Evolutionary conservation across 2,888 invertebrate genomes (phyloP).

Genomic region (Dendrolimus houi): DNA sequence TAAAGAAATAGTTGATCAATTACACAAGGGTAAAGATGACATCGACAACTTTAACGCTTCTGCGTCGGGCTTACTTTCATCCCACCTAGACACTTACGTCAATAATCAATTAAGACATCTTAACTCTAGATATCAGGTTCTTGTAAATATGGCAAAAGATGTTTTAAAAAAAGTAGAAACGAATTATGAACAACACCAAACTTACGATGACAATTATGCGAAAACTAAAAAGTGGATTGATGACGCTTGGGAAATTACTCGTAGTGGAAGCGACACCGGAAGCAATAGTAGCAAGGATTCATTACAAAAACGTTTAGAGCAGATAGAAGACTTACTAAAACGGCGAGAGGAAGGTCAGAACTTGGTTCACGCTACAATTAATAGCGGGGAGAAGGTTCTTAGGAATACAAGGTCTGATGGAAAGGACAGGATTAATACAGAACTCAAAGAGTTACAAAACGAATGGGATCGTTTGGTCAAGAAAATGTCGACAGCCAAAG

Average conservation of each 20-base stretch:
- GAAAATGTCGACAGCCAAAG: conserved; percentile 94
- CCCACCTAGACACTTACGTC: conserved; percentile 91
- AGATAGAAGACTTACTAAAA: conserved; percentile 86
- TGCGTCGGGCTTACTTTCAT: conserved; percentile 84
- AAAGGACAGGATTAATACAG: conserved; percentile 88
- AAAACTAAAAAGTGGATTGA: conserved; percentile 91
- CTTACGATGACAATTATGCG: conserved; percentile 84
- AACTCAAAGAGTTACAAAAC: conserved; percentile 91
- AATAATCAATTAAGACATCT: conserved; percentile 90
- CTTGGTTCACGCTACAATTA: conserved; percentile 89
- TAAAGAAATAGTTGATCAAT: conserved; percentile 82
- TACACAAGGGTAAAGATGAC: conserved; percentile 87
- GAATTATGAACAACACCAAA: conserved; percentile 89
- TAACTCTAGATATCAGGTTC: conserved; percentile 92
- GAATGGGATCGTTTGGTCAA: conserved; percentile 95
- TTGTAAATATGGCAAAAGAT: conserved; percentile 91
- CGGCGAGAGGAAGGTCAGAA: conserved; percentile 92
- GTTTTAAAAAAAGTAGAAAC: conserved; percentile 93
- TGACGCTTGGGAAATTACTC: conserved; percentile 88
- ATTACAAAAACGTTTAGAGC: conserved; percentile 86
- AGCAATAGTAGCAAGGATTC: conserved; percentile 88
- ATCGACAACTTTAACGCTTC: conserved; percentile 89
- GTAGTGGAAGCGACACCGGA: conserved; percentile 87
- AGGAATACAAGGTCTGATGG: conserved; percentile 93
- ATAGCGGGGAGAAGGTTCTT: conserved; percentile 92